Base-by-base conservation (phyloP, 2,113 vertebrate genomes). In the Gnathonemus longibarbis region DNA sequence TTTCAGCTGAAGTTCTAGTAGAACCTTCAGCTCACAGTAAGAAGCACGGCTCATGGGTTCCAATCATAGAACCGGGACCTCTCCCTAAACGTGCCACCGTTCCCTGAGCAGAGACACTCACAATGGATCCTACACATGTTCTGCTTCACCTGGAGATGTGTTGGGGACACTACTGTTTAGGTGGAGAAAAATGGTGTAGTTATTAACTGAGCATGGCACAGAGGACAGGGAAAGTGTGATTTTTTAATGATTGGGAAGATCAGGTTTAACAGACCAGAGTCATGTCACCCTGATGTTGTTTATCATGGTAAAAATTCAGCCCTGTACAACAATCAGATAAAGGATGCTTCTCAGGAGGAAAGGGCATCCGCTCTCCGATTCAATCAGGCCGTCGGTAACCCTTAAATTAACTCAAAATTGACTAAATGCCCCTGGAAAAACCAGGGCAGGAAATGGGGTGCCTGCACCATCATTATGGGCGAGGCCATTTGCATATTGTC, bases 401-500 rank as follows among this genome's bases (percentile, higher is more conserved):
- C 96, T 97, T 96, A 97, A 97, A 97, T 98, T 97, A 99, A 98
- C 97, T 97, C 96, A 92, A 95, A 95, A 96, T 97, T 97, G 98
- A 99, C 98, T 99, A 98, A 98, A 98, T 31, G 84, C 84, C 84
- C 27, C 49, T 53, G 49, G 58, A 98, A 96, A 97, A 98, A 97
- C 97, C 96, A 96, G 95, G 94, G 96, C 95, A 95, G 94, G 92
- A 95, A 96, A 96, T 97, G 95, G 98, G 50, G 98, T 97, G 85
- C 50, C 85, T 24, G 97, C 98, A 96, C 96, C 97, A 96, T 98
- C 98, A 99, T 99, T 98, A 99, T 97, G 95, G 97, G 97, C 97
- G 98, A 98, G 98, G 98, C 98, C 99, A 99, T 99, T 98, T 98
- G 98, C 98, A 99, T 98, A 99, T 97, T 98, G 99, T 99, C 98